Evolutionary conservation across 2,113 vertebrate genomes (phyloP).

Genomic region (Strix uralensis): DNA sequence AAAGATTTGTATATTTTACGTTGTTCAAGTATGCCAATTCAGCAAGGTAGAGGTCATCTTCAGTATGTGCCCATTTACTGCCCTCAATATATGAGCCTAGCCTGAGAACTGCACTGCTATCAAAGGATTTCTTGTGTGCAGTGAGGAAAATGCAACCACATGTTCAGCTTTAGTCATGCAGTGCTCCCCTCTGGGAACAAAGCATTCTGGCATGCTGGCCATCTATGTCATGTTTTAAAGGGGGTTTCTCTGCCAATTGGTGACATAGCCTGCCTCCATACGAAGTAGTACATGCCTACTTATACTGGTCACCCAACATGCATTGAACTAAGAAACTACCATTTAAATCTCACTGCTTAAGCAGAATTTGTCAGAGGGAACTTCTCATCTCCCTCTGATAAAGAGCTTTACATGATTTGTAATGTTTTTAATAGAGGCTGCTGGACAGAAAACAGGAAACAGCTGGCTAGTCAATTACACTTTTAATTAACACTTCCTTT

Average conservation of each 20-base stretch:
- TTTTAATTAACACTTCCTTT: constrained; percentile 68
- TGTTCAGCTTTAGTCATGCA: background rate
- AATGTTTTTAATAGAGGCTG: constrained; percentile 25
- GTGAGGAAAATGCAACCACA: background rate
- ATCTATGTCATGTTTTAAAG: background rate
- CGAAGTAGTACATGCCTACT: background rate
- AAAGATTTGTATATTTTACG: background rate
- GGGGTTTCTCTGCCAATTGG: background rate
- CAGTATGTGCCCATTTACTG: background rate
- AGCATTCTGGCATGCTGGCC: background rate
- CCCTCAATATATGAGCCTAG: background rate
- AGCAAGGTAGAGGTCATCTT: background rate
- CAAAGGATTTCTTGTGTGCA: background rate
- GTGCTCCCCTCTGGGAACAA: background rate
- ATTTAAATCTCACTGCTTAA: background rate
- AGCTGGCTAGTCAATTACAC: constrained; percentile 63
- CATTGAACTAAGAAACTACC: background rate
- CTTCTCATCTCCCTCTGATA: constrained; percentile 1
- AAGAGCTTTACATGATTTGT: constrained; percentile 40
- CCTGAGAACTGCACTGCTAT: background rate
- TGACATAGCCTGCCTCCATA: background rate
- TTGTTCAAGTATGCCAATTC: background rate
- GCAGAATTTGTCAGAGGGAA: background rate
- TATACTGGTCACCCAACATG: background rate
- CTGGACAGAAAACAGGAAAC: constrained; percentile 20